Conservation (phyloP, 2,888 invertebrate genomes). For the Hyles lineata region DNA sequence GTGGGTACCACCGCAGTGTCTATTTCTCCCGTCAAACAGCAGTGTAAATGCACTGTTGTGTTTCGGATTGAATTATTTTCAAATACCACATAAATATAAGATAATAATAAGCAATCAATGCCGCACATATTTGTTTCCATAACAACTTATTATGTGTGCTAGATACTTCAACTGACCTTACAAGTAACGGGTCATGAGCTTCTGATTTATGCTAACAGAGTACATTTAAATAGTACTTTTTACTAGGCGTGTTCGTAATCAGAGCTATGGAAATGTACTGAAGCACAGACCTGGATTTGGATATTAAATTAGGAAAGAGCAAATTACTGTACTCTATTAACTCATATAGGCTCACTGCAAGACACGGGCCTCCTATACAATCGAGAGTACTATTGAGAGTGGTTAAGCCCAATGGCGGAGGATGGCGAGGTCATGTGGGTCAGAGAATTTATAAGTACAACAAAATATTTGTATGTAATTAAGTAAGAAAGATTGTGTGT, state of each 20-base stretch:
- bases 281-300: not conserved
- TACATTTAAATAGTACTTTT: conserved; percentile 15
- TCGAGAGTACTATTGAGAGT: too few relatives aligned
- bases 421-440: too few relatives aligned
- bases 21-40: too few relatives aligned
- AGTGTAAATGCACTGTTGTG: too few relatives aligned
- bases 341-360: too few relatives aligned
- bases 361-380: too few relatives aligned
- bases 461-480: too few relatives aligned
- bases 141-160: conserved; percentile 23
- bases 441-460: too few relatives aligned
- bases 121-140: not conserved
- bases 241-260: not conserved
- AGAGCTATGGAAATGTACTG: not conserved
- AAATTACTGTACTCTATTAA: too few relatives aligned
- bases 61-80: not conserved
- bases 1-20: too few relatives aligned
- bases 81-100: not conserved
- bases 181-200: conserved; percentile 13
- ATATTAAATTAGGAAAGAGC: not conserved
- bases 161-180: conserved; percentile 19
- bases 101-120: not conserved
- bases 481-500: too few relatives aligned
- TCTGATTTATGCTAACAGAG: conserved; percentile 19
- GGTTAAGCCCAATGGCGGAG: too few relatives aligned